These are phyloP conservation scores for Centropyge bicolor DNA, from an alignment of 2,797 vertebrate genomes.

Conservation along the genomic window DNA sequence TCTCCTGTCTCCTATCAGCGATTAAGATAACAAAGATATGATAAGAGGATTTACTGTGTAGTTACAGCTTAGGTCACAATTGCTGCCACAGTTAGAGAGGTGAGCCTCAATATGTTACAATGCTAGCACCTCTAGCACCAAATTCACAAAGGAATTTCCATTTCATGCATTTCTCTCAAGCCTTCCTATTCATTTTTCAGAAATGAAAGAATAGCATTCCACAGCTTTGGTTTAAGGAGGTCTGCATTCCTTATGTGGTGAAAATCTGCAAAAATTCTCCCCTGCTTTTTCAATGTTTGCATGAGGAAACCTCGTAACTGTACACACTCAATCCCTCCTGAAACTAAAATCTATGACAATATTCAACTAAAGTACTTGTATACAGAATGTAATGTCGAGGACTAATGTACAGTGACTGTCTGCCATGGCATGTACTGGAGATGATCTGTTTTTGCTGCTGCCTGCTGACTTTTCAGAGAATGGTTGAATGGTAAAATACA, in stretches of 20 bases:
- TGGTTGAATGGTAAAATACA: neutral
- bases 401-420: neutral
- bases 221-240: neutral
- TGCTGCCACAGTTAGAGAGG: neutral
- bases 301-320: neutral
- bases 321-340: neutral
- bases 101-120: neutral
- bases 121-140: too few relatives aligned
- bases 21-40: slow-evolving; percentile 20
- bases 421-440: neutral
- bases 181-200: neutral
- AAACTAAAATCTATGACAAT: neutral
- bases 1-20: neutral
- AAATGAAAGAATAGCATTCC: neutral
- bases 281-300: neutral
- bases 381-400: neutral
- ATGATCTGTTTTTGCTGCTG: neutral
- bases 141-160: neutral
- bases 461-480: neutral
- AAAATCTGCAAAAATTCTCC: too few relatives aligned
- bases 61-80: neutral
- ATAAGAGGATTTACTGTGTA: slow-evolving; percentile 8
- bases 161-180: neutral
- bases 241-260: neutral
- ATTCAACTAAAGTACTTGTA: neutral